Evolutionary conservation across 2,797 vertebrate species (phyloP), one percentile per base, ranked within the genome.

Genomic region (Pseudochaenichthys georgianus): DNA sequence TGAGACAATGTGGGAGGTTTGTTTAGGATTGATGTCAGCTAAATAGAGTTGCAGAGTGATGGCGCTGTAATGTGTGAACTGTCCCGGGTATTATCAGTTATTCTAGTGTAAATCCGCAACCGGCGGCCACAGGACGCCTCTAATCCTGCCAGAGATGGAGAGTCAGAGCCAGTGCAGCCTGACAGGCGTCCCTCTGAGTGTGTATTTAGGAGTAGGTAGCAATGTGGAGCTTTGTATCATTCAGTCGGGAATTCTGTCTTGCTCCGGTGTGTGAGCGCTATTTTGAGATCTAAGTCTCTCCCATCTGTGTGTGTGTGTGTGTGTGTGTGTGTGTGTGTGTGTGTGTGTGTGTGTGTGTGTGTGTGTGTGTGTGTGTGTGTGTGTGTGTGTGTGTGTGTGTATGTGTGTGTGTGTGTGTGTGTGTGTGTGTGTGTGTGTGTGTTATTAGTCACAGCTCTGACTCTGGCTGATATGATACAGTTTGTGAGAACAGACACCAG

Each of bases 81-180:
- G 55, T 87, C 59, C 15, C 55, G 5, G 72, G 80, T 71, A 70
- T 90, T 86, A 90, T 55, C 83, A 73, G 77, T 74, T 75, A 90
- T 87, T 89, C 77, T 78, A 41, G 81, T 54, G 67, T 73, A 78
- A 92, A 91, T 88, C 88, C 77, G 31, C 70, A 38, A 71, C 55
- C 67, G 76, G n/a, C 53, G 38, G 46, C 75, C 65, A n/a, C 68
- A 60, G 71, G 78, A 61, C 68, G 7, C 64, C 79, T 53, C 73
- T 87, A 80, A 90, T 88, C 85, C 86, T 68, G 66, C 71, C 78
- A 53, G 19, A 63, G 72, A 85, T 50, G 23, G 78, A 80, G 70
- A 82, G 61, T 10, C 3, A 3, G 65, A 64, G 62, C 51, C 64
- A 50, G 45, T 72, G 73, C 46, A 64, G 65, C 72, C 75, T 72